Percentiles rank a stretch among this genome's conserved stretches.
phyloP scores from a whole-genome alignment of 2,113 vertebrate genomes.

The Saguinus midas region DNA sequence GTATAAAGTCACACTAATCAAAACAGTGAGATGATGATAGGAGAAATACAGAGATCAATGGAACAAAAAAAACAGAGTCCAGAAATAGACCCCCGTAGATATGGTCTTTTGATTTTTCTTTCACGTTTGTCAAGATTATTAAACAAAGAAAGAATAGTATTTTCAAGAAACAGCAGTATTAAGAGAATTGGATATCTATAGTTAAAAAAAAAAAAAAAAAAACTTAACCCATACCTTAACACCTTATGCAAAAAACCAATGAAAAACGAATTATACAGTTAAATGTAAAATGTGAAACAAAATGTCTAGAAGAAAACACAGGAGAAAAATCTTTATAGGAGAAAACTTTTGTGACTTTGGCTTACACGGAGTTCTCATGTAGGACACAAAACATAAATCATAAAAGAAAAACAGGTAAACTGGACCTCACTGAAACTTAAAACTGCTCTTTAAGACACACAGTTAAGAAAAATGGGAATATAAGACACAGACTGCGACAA shows the following conservation, averaged over 20 bases:
- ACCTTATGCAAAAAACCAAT: not conserved
- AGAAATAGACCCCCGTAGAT: not conserved
- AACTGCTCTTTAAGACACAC: constrained; percentile 29
- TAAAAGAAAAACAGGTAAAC: constrained; percentile 20
- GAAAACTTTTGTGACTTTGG: constrained; percentile 16
- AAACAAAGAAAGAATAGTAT: not conserved
- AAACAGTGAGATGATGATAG: not conserved
- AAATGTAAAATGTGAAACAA: not conserved
- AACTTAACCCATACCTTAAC: not conserved
- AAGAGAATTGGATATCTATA: not conserved
- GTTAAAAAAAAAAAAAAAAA: not conserved
- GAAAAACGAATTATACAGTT: not conserved
- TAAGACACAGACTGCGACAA: not conserved
- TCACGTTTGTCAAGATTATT: not conserved
- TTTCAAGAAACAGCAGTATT: constrained; percentile 13
- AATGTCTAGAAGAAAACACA: constrained; percentile 6
- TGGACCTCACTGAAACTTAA: not conserved
- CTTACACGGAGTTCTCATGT: constrained; percentile 11
- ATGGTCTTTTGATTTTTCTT: not conserved
- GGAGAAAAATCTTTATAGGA: not conserved
- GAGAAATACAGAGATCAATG: not conserved
- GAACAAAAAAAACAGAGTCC: not conserved
- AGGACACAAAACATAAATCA: not conserved
- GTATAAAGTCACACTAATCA: not conserved
- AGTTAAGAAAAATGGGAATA: constrained; percentile 42